phyloP scores from a whole-genome alignment of 2,113 vertebrate species.

The Pungitius pungitius region DNA sequence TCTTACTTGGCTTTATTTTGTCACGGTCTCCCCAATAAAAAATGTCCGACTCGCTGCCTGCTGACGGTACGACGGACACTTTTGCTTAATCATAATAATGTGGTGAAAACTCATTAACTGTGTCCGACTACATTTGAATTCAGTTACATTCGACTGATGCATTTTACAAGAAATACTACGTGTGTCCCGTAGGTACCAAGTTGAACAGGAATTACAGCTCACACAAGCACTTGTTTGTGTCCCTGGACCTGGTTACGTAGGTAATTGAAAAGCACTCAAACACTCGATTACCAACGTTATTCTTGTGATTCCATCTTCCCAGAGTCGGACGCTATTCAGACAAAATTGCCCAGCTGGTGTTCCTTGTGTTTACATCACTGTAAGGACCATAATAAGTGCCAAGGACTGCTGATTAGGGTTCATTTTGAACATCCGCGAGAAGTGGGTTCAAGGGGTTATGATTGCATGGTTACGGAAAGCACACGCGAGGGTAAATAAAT shows the following conservation, averaged over 20 bases:
- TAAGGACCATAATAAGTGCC: slow-evolving; percentile 17
- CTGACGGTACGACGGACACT: no score
- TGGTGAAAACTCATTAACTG: slow-evolving; percentile 2
- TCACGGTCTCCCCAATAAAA: not conserved
- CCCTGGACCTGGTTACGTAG: not conserved
- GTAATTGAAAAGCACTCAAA: slow-evolving; percentile 12
- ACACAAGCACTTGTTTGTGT: not conserved
- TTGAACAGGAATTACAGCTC: slow-evolving; percentile 2
- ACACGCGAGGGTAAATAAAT: slow-evolving; percentile 4
- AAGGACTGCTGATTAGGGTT: slow-evolving; percentile 36
- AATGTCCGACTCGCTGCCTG: not conserved
- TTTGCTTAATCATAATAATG: not conserved
- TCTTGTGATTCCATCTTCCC: slow-evolving; percentile 7
- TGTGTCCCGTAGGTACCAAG: not conserved
- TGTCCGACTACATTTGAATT: not conserved
- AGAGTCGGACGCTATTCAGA: slow-evolving; percentile 7
- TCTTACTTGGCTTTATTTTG: not conserved
- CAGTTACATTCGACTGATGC: not conserved
- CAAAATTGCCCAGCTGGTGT: slow-evolving; percentile 13
- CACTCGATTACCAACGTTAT: not conserved
- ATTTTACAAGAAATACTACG: not conserved
- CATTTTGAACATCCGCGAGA: slow-evolving; percentile 29
- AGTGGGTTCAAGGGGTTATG: slow-evolving; percentile 26
- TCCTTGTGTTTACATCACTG: slow-evolving; percentile 27
- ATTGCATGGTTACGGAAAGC: slow-evolving; percentile 33